Evolutionary conservation across 1,140 invertebrate species (phyloP).

Genomic region (Drosophila azteca): DNA sequence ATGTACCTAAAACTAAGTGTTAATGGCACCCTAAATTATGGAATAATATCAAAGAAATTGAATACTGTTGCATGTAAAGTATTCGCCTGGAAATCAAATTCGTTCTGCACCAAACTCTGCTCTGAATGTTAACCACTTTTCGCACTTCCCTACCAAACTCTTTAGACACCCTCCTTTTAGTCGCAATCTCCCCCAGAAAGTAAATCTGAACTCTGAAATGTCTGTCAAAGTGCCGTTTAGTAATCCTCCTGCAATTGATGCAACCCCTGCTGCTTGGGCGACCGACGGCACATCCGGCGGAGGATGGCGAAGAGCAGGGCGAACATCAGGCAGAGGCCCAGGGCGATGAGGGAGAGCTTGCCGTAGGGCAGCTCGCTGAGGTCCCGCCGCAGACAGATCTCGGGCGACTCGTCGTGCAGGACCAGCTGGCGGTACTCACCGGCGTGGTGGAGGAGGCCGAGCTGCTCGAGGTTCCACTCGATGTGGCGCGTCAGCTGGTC

Average conservation of each 20-base stretch:
- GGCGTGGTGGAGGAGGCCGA: conserved; percentile 85
- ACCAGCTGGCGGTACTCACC: conserved; percentile 83
- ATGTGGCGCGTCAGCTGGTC: conserved; percentile 84
- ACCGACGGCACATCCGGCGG: conserved; percentile 83
- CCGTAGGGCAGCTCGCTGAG: conserved; percentile 83
- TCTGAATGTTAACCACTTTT: too few relatives aligned
- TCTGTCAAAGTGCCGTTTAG: conserved; percentile 27
- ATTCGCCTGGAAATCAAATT: too few relatives aligned
- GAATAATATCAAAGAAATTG: neutral
- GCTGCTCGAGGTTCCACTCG: conserved; percentile 85
- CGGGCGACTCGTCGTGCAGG: conserved; percentile 87
- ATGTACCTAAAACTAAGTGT: too few relatives aligned
- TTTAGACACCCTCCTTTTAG: too few relatives aligned
- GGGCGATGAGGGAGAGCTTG: conserved; percentile 85
- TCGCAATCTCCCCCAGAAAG: conserved; percentile 4
- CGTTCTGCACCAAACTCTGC: too few relatives aligned
- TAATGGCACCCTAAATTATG: too few relatives aligned
- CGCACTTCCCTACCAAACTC: too few relatives aligned
- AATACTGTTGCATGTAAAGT: too few relatives aligned
- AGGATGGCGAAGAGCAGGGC: conserved; percentile 83
- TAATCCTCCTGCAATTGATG: conserved; percentile 69
- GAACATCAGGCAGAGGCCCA: conserved; percentile 83
- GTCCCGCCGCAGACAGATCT: conserved; percentile 85
- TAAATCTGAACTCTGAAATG: conserved; percentile 17
- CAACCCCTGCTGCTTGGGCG: conserved; percentile 52